Evolutionary conservation across 1,140 invertebrate species (phyloP).

Genomic region (Scylla paramamosain): DNA sequence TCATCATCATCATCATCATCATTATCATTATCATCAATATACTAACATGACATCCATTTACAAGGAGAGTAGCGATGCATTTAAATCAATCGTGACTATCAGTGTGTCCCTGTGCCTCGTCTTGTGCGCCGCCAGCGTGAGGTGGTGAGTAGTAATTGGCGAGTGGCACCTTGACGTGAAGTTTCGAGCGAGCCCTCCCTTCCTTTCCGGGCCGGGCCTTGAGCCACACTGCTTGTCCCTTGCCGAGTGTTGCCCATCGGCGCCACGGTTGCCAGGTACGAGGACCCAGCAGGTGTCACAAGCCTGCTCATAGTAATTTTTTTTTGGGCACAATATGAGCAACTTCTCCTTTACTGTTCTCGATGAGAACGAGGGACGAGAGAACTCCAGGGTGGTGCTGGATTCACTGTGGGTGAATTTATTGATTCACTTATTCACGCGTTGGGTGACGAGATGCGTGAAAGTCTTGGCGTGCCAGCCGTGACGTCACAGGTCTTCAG

Average conservation of each 20-base stretch:
- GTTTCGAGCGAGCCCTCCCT: too few species aligned
- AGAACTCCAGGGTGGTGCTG: not conserved
- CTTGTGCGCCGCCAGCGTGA: too few species aligned
- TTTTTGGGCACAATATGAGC: not conserved
- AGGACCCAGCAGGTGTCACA: not conserved
- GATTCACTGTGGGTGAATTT: not conserved
- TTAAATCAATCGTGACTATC: too few species aligned
- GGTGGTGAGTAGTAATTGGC: too few species aligned
- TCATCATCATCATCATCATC: too few species aligned
- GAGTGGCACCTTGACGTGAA: too few species aligned
- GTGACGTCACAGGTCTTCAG: not conserved
- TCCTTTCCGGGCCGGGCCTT: not conserved
- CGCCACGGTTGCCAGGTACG: not conserved
- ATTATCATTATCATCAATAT: too few species aligned
- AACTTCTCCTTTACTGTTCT: not conserved
- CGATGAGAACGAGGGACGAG: not conserved
- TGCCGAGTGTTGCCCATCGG: not conserved
- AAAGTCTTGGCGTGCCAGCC: not conserved
- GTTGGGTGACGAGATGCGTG: not conserved
- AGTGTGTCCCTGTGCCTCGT: too few species aligned
- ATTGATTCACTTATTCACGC: too few species aligned
- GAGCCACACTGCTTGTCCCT: not conserved
- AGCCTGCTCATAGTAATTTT: not conserved
- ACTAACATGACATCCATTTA: too few species aligned
- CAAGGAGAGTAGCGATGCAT: too few species aligned